These are phyloP conservation scores for Pipra filicauda DNA, from an alignment of 2,113 vertebrate species.

Conservation along the genomic window DNA sequence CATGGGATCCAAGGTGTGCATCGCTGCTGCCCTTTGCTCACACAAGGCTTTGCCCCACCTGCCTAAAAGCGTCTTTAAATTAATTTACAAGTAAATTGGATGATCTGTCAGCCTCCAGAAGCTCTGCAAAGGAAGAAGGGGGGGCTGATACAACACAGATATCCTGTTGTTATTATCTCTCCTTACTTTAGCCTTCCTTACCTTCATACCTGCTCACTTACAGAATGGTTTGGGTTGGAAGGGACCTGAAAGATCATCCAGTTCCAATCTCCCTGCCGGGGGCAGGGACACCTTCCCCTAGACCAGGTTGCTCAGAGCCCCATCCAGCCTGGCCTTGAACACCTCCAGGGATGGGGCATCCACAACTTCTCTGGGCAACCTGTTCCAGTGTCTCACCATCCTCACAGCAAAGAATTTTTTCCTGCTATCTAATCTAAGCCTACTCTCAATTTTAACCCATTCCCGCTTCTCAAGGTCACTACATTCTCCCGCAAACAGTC, in stretches of 20 bases:
- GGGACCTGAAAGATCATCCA: not conserved
- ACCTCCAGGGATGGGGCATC: too few species aligned
- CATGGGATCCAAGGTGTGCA: rapidly evolving
- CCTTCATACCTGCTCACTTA: not conserved
- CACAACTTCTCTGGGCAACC: not conserved
- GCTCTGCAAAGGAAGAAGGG: too few species aligned
- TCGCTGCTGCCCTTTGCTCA: not conserved
- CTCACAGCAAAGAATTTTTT: not conserved
- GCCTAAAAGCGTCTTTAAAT: rapidly evolving
- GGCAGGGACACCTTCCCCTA: not conserved
- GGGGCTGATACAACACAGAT: rapidly evolving
- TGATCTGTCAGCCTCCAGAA: too few species aligned
- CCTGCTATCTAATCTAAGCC: not conserved
- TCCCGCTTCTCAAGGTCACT: not conserved
- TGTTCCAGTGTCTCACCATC: not conserved
- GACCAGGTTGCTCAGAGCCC: rapidly evolving
- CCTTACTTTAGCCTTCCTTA: not conserved
- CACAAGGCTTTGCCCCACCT: not conserved
- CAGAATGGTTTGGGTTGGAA: not conserved
- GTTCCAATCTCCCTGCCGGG: not conserved
- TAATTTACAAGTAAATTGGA: not conserved
- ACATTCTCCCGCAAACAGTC: too few species aligned
- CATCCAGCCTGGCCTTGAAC: not conserved
- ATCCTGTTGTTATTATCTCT: not conserved
- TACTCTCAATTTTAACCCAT: not conserved